phyloP scores from a whole-genome alignment of 2,113 vertebrate genomes.

The Nycticebus coucang region DNA sequence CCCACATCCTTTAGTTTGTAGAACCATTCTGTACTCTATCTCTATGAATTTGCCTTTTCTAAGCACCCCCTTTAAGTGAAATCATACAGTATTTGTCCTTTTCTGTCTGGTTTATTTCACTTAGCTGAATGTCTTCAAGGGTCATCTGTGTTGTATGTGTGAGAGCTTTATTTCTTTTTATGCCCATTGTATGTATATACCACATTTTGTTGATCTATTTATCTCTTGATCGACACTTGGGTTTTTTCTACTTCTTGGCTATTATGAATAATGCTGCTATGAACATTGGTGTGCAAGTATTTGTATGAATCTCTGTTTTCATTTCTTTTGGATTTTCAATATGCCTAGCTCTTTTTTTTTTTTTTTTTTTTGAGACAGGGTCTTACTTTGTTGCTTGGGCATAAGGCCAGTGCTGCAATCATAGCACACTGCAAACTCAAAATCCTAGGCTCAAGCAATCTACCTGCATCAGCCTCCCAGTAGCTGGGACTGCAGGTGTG shows the following conservation, averaged over 20 bases:
- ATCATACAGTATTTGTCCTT: background rate
- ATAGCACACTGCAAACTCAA: too few relatives aligned
- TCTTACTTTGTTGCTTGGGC: too few relatives aligned
- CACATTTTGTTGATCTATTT: conserved; percentile 3
- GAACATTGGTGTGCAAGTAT: background rate
- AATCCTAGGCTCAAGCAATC: too few relatives aligned
- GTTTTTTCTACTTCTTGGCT: background rate
- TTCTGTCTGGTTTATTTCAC: background rate
- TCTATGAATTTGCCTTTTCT: background rate
- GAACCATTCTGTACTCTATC: background rate
- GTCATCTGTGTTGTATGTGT: background rate
- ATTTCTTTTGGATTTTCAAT: background rate
- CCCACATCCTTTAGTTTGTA: background rate
- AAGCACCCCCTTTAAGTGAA: background rate
- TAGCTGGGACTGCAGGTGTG: too few relatives aligned
- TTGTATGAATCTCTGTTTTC: background rate
- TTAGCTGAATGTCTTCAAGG: background rate
- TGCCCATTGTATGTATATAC: background rate
- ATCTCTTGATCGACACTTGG: background rate
- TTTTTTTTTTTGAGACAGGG: too few relatives aligned
- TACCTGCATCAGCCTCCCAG: too few relatives aligned
- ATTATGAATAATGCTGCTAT: background rate
- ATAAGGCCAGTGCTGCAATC: too few relatives aligned
- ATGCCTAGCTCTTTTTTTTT: background rate
- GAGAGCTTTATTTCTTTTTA: conserved; percentile 55